phyloP scores from a whole-genome alignment of 2,888 invertebrate species.

The Drosophila histrio region DNA sequence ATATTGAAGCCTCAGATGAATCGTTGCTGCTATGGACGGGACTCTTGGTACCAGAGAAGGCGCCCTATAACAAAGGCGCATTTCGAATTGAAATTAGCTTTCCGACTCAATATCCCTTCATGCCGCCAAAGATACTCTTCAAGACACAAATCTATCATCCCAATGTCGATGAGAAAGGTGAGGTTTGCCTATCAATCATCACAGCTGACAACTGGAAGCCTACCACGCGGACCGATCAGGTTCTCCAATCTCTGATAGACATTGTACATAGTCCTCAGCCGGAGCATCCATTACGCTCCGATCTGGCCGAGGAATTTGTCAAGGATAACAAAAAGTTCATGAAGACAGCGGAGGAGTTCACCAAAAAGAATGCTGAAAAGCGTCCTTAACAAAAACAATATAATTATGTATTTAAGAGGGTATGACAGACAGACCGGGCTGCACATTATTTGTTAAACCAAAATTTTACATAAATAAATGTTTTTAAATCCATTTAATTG shows the following conservation, averaged over 20 bases:
- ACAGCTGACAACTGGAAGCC: conserved; percentile 99
- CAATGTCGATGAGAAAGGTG: conserved; percentile 99
- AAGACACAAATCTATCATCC: conserved; percentile 99
- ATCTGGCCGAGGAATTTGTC: conserved; percentile 97
- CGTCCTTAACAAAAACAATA: conserved; percentile 89
- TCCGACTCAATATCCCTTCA: conserved; percentile 99
- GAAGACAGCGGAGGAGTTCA: conserved; percentile 99
- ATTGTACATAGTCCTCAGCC: conserved; percentile 99
- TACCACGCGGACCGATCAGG: conserved; percentile 99
- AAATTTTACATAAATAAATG: conserved; percentile 20
- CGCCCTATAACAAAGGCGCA: conserved; percentile 99
- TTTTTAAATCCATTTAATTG: neutral
- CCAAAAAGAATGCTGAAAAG: conserved; percentile 98
- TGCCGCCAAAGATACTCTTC: conserved; percentile 99
- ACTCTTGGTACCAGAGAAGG: conserved; percentile 97
- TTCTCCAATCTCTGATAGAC: conserved; percentile 97
- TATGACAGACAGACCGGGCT: neutral
- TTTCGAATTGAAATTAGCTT: conserved; percentile 99
- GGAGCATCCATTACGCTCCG: conserved; percentile 98
- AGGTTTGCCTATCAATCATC: conserved; percentile 98
- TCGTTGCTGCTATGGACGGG: conserved; percentile 98
- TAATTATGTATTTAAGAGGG: neutral
- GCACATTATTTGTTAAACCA: conserved; percentile 8
- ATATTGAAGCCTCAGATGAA: conserved; percentile 96
- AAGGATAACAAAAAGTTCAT: conserved; percentile 98